Conservation (phyloP, 2,888 invertebrate genomes). For the Rhamphomyia laevipes region DNA sequence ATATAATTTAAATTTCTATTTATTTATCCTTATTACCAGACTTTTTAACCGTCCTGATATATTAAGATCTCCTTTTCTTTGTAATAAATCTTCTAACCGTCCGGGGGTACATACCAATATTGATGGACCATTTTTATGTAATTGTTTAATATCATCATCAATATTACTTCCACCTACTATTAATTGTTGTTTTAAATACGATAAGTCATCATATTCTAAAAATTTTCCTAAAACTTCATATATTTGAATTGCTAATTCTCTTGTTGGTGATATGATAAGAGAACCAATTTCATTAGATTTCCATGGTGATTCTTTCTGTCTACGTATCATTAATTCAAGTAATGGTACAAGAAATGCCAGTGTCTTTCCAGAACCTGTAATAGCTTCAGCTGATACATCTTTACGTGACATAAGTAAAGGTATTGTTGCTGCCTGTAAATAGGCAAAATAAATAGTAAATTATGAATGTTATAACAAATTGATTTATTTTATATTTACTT, state of each 20-base stretch:
- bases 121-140: conserved; percentile 60
- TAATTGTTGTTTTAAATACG: conserved; percentile 44
- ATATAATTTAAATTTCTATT: neutral
- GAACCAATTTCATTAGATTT: conserved; percentile 70
- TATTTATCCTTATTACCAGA: conserved; percentile 46
- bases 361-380: conserved; percentile 98
- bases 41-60: conserved; percentile 62
- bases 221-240: conserved; percentile 49
- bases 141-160: conserved; percentile 57
- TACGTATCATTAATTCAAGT: conserved; percentile 64
- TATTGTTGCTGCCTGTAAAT: conserved; percentile 69
- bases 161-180: conserved; percentile 76
- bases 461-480: neutral
- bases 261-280: conserved; percentile 86
- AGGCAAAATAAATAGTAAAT: neutral
- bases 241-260: conserved; percentile 90
- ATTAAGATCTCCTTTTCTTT: conserved; percentile 56
- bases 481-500: conserved; percentile 19
- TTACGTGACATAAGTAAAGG: conserved; percentile 79
- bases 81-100: conserved; percentile 73
- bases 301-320: conserved; percentile 50
- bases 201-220: conserved; percentile 40
- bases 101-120: conserved; percentile 94
- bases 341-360: conserved; percentile 89
- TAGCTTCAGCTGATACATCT: conserved; percentile 96